Conservation (phyloP, 2,797 vertebrate genomes). For the Coregonus ussuriensis region DNA sequence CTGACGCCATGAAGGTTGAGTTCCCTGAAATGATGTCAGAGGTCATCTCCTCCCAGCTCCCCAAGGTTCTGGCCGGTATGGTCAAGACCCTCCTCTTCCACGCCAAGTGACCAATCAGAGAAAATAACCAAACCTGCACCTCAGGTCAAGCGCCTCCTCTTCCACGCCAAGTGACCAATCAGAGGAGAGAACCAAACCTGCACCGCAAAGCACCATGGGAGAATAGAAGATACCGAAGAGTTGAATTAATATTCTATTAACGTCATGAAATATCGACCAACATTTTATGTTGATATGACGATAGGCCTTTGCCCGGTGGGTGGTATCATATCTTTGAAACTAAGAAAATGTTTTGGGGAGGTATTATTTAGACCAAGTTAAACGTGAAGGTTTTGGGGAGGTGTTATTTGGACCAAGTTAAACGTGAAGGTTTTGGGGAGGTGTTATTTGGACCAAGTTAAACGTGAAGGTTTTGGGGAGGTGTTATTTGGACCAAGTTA, state of each 20-base stretch:
- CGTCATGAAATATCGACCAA: background rate
- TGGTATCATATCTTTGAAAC: too few relatives aligned
- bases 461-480: too few relatives aligned
- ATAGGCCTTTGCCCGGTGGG: background rate
- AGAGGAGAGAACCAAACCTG: background rate
- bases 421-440: too few relatives aligned
- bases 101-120: constrained; percentile 81
- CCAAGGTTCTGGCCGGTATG: constrained; percentile 97
- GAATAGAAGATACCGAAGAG: background rate
- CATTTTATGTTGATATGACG: background rate
- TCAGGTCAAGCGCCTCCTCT: too few relatives aligned
- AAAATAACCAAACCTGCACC: background rate
- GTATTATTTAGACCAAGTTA: too few relatives aligned
- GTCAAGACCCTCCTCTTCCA: constrained; percentile 97
- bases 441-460: too few relatives aligned
- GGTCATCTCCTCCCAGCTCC: constrained; percentile 94
- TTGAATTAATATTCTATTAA: background rate
- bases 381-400: too few relatives aligned
- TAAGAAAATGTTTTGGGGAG: too few relatives aligned
- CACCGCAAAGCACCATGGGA: background rate
- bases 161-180: too few relatives aligned
- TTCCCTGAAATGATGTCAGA: constrained; percentile 99
- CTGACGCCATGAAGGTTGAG: constrained; percentile 91
- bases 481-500: too few relatives aligned
- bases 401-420: too few relatives aligned